Percentiles rank a stretch among this genome's conserved stretches.
phyloP scores from a whole-genome alignment of 2,797 vertebrate species.

The Tolypeutes matacus region DNA sequence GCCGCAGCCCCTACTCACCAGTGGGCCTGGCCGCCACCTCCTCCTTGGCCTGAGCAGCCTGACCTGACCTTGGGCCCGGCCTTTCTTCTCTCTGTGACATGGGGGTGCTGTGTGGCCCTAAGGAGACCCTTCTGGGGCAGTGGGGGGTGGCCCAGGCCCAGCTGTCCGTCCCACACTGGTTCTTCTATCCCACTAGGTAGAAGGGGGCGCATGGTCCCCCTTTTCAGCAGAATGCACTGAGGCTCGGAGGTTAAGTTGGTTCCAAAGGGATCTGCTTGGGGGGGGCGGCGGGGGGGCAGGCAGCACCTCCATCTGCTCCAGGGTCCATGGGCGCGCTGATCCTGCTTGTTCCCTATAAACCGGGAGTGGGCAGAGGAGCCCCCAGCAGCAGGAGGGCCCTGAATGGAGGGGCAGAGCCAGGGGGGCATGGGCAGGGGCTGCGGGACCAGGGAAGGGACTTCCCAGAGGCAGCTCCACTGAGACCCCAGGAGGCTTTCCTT shows the following conservation, averaged over 20 bases:
- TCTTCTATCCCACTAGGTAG: rapidly evolving
- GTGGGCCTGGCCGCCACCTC: neutral
- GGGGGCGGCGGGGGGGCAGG: rapidly evolving
- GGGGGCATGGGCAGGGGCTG: too few relatives aligned
- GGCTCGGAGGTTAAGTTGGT: neutral
- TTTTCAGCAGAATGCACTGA: neutral
- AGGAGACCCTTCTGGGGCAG: neutral
- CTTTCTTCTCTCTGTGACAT: neutral
- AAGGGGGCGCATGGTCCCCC: too few relatives aligned
- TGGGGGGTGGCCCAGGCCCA: neutral
- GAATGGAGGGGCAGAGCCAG: neutral
- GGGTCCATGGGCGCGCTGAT: slow-evolving; percentile 27
- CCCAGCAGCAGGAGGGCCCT: neutral
- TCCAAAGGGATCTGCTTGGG: neutral
- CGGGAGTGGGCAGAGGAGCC: neutral
- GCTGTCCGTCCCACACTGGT: too few relatives aligned
- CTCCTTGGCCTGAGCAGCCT: neutral
- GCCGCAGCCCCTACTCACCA: neutral
- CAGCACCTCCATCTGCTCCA: neutral
- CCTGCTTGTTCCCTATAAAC: neutral
- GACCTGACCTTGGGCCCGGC: neutral
- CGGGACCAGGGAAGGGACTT: slow-evolving; percentile 66
- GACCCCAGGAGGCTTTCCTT: slow-evolving; percentile 68
- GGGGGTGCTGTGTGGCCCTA: neutral
- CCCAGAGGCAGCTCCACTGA: slow-evolving; percentile 57